A percentile compares a stretch with the other conserved stretches of the same genome.
These are phyloP conservation scores for Druon quercuslanigerum DNA, from an alignment of 1,140 invertebrate species.

Conservation along the genomic window DNA sequence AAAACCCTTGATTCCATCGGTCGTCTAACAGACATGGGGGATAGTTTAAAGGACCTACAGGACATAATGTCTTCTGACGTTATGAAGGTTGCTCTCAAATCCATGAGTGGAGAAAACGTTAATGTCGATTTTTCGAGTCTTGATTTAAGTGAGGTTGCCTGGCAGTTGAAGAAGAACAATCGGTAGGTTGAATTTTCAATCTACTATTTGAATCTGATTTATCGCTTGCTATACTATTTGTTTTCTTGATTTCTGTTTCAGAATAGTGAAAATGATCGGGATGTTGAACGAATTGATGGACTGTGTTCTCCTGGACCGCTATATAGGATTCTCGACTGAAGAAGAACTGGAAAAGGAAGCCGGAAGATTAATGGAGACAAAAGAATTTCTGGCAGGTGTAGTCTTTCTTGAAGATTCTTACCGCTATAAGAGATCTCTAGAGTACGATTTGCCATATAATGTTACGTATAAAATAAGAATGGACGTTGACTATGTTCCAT, in stretches of 20 bases:
- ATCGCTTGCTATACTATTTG: neutral
- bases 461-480: conserved; percentile 80
- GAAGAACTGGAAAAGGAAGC: conserved; percentile 75
- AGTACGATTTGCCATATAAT: conserved; percentile 62
- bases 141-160: conserved; percentile 63
- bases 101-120: conserved; percentile 58
- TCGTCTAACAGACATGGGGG: conserved; percentile 71
- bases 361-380: conserved; percentile 74
- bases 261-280: conserved; percentile 63
- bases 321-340: conserved; percentile 74
- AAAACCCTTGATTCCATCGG: conserved; percentile 71
- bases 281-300: conserved; percentile 76
- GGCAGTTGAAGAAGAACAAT: conserved; percentile 61
- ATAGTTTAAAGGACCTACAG: conserved; percentile 71
- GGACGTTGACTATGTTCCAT: conserved; percentile 82
- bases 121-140: conserved; percentile 60
- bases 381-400: conserved; percentile 77
- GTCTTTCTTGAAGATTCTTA: conserved; percentile 72
- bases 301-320: conserved; percentile 79
- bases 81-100: conserved; percentile 67
- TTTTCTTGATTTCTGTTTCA: conserved; percentile 34
- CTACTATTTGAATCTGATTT: neutral
- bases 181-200: conserved; percentile 38
- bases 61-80: conserved; percentile 70
- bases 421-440: conserved; percentile 50